A percentile compares a stretch with the other conserved stretches of the same genome.
Conservation (phyloP, 2,888 invertebrate genomes). For the Dorcus parallelipipedus region DNA sequence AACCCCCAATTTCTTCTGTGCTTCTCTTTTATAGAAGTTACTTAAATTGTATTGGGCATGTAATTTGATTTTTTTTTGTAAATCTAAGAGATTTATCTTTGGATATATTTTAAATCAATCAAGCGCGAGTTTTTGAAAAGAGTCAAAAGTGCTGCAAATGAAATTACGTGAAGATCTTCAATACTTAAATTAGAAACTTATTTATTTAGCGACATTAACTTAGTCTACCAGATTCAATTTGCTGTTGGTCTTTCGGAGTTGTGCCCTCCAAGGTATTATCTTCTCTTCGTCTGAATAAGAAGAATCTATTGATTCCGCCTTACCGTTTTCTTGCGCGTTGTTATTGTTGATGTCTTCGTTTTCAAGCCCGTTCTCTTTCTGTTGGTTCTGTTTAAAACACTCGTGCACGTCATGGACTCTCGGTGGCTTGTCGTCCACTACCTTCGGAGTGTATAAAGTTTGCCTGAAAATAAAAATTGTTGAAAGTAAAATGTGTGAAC, state of each 20-base stretch:
- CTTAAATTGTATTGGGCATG: too few species aligned
- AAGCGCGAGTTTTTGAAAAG: too few species aligned
- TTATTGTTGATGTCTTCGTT: slow-evolving; percentile 41
- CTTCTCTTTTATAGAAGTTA: too few species aligned
- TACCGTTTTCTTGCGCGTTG: slow-evolving; percentile 41
- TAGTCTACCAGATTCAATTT: slow-evolving; percentile 75
- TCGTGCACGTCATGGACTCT: slow-evolving; percentile 46
- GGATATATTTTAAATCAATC: too few species aligned
- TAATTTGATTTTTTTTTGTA: too few species aligned
- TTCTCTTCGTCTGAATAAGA: slow-evolving; percentile 28
- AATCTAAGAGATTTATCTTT: too few species aligned
- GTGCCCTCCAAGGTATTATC: slow-evolving; percentile 87
- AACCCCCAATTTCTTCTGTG: too few species aligned
- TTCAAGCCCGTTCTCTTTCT: slow-evolving; percentile 32
- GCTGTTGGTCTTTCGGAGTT: slow-evolving; percentile 85
- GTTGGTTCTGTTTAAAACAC: slow-evolving; percentile 48
- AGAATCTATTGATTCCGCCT: slow-evolving; percentile 23
- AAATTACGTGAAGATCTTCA: too few species aligned
- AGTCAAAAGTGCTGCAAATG: too few species aligned
- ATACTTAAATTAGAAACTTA: background rate
- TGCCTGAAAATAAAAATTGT: slow-evolving; percentile 49
- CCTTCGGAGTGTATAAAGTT: slow-evolving; percentile 68
- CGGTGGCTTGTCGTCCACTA: slow-evolving; percentile 57
- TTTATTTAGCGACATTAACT: slow-evolving; percentile 33
- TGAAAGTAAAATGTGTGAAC: background rate